A percentile compares a stretch with the other conserved stretches of the same genome.
phyloP scores from a whole-genome alignment of 2,888 invertebrate species.

The Neoascia interrupta region DNA sequence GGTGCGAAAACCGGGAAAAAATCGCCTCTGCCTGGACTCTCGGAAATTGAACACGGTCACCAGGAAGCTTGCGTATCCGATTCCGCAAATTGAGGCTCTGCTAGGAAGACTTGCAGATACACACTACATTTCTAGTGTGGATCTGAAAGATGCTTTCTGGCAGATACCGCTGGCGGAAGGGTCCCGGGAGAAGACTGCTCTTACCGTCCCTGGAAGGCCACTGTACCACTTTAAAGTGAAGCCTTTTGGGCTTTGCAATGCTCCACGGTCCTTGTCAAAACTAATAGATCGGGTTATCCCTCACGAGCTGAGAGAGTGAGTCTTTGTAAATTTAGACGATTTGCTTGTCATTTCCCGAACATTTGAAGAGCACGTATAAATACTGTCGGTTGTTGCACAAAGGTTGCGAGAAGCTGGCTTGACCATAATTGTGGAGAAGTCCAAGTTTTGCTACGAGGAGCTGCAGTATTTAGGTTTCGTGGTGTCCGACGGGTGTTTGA shows the following conservation, averaged over 20 bases:
- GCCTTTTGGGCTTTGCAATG: background rate
- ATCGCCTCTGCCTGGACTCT: no score
- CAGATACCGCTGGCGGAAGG: background rate
- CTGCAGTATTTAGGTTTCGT: no score
- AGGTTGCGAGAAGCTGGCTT: background rate
- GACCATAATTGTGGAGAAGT: background rate
- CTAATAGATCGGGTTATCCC: background rate
- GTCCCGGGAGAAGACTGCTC: background rate
- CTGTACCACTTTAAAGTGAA: background rate
- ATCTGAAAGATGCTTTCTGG: no score
- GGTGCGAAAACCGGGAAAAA: no score
- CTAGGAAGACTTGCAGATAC: no score
- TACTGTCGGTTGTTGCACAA: background rate
- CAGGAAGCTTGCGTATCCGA: background rate
- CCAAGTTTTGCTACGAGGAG: background rate
- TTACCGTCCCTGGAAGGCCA: background rate
- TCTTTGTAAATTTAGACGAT: no score
- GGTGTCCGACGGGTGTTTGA: no score
- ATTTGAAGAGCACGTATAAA: no score
- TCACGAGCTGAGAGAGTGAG: background rate
- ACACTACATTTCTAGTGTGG: no score
- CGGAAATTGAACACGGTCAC: no score
- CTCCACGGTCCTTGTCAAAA: background rate
- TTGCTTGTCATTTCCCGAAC: no score
- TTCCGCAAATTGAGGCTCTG: no score